These are phyloP conservation scores for Cremastobaeus sp. DNA, from an alignment of 2,888 invertebrate species.

Conservation along the genomic window DNA sequence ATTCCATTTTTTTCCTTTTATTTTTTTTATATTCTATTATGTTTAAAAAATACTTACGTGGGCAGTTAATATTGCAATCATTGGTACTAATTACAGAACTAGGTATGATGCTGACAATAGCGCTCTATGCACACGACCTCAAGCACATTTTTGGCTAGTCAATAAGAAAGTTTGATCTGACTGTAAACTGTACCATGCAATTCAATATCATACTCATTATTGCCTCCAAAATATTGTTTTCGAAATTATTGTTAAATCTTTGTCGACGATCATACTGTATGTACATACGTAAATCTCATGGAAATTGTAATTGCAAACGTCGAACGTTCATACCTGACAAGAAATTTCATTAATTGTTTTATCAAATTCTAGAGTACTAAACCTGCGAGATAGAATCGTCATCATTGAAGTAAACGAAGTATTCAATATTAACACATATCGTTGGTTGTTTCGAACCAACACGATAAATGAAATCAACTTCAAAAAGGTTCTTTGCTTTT, in stretches of 20 bases:
- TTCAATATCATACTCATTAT: slow-evolving; percentile 50
- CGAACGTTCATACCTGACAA: slow-evolving; percentile 20
- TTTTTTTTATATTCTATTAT: slow-evolving; percentile 94
- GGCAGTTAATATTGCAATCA: slow-evolving; percentile 89
- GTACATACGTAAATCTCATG: slow-evolving; percentile 40
- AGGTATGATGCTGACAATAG: slow-evolving; percentile 92
- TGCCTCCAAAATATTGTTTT: slow-evolving; percentile 24
- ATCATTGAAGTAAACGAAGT: no score
- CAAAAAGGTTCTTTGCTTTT: no score
- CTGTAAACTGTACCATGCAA: slow-evolving; percentile 53
- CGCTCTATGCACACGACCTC: slow-evolving; percentile 91
- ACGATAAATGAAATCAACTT: no score
- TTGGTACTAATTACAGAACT: slow-evolving; percentile 89
- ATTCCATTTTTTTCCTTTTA: no score
- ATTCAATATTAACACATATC: no score
- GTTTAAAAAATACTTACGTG: slow-evolving; percentile 87
- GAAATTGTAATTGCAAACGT: slow-evolving; percentile 15
- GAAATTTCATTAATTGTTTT: slow-evolving; percentile 21
- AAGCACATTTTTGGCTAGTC: slow-evolving; percentile 83
- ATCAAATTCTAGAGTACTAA: slow-evolving; percentile 7
- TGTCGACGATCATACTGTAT: slow-evolving; percentile 20
- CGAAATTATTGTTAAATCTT: slow-evolving; percentile 25
- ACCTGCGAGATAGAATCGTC: no score
- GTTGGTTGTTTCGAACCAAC: no score
- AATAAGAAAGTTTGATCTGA: slow-evolving; percentile 62